Evolutionary conservation across 2,888 invertebrate species (phyloP).

Genomic region (Sinodicranocentrus sp.): DNA sequence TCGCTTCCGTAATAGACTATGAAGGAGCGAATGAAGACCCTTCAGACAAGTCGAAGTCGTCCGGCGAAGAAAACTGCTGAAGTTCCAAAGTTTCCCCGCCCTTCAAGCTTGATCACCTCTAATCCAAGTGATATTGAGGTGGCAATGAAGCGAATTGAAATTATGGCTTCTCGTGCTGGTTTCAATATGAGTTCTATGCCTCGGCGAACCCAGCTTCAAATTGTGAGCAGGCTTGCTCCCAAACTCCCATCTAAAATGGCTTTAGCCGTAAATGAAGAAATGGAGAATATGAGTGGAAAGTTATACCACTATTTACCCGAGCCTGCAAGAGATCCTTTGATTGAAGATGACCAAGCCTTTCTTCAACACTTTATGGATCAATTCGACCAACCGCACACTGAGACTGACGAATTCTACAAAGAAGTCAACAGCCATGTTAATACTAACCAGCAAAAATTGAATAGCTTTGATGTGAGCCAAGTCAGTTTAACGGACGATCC

Average conservation of each 20-base stretch:
- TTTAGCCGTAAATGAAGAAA: conserved; percentile 59
- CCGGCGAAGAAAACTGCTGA: conserved; percentile 47
- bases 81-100: conserved; percentile 48
- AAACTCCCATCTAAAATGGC: conserved; percentile 73
- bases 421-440: conserved; percentile 45
- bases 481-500: conserved; percentile 57
- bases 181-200: conserved; percentile 75
- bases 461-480: conserved; percentile 57
- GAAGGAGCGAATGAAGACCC: conserved; percentile 63
- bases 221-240: conserved; percentile 68
- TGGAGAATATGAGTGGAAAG: conserved; percentile 69
- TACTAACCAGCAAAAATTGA: conserved; percentile 28
- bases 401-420: conserved; percentile 55
- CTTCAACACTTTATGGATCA: conserved; percentile 69
- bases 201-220: conserved; percentile 73
- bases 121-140: conserved; percentile 73
- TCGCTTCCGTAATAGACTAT: conserved; percentile 34
- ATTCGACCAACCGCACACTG: conserved; percentile 46
- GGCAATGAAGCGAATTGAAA: conserved; percentile 75
- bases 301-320: conserved; percentile 73
- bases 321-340: conserved; percentile 73
- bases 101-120: conserved; percentile 68
- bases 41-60: conserved; percentile 52
- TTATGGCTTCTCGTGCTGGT: conserved; percentile 74
- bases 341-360: conserved; percentile 69